Evolutionary conservation across 2,888 invertebrate genomes (phyloP).

Genomic region (Nomada fabriciana): DNA sequence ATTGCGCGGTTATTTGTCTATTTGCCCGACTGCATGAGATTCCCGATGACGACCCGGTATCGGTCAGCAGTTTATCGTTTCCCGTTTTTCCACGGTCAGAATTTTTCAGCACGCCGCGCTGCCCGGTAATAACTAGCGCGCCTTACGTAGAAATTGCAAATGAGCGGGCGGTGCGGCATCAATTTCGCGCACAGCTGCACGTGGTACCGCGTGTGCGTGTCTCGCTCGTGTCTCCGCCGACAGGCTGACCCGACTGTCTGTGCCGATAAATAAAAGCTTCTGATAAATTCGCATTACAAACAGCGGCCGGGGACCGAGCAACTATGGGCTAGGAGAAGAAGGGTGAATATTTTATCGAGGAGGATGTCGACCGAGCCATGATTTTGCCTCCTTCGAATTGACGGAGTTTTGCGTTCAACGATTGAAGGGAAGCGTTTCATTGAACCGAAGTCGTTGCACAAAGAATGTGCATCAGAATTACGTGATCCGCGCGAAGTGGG

Average conservation of each 20-base stretch:
- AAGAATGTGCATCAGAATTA: not conserved
- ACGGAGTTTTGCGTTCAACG: too few species aligned
- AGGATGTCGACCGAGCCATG: not conserved
- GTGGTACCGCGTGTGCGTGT: conserved; percentile 14
- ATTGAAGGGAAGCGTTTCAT: too few species aligned
- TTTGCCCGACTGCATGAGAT: not conserved
- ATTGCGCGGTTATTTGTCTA: not conserved
- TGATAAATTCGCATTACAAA: conserved; percentile 56
- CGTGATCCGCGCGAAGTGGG: not conserved
- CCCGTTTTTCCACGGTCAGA: conserved; percentile 3
- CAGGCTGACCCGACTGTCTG: conserved; percentile 50
- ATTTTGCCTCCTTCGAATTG: not conserved
- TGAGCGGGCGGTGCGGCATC: conserved; percentile 49
- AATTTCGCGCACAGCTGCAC: conserved; percentile 65
- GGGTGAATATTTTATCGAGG: conserved; percentile 14
- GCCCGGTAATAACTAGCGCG: conserved; percentile 60
- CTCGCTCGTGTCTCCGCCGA: conserved; percentile 20
- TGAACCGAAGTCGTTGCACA: too few species aligned
- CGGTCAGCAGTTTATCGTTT: conserved; percentile 21
- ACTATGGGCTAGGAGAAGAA: not conserved
- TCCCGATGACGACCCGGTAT: not conserved
- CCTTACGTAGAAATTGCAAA: conserved; percentile 55
- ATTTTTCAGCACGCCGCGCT: conserved; percentile 21
- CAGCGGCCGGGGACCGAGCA: conserved; percentile 13
- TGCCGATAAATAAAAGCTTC: conserved; percentile 44